Percentiles rank a stretch among this genome's conserved stretches.
Conservation (phyloP, 2,888 invertebrate species). For the Pollenia angustigena region DNA sequence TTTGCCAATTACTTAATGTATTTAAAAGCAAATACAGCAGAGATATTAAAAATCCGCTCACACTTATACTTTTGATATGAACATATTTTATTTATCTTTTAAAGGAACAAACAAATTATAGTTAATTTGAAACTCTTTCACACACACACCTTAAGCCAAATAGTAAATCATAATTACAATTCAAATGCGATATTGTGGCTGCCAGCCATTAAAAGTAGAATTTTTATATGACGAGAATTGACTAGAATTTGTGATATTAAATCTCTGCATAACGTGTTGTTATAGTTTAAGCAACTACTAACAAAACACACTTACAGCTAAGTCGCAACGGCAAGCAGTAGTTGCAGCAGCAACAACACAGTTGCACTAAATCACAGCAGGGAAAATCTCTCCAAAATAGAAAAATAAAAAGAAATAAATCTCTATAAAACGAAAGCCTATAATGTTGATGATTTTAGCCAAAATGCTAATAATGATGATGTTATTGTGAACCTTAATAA, state of each 20-base stretch:
- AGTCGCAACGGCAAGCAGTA: slow-evolving; percentile 29
- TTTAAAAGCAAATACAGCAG: no score
- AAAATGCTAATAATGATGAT: slow-evolving; percentile 7
- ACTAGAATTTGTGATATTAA: slow-evolving; percentile 49
- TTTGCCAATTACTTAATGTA: no score
- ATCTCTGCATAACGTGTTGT: slow-evolving; percentile 48
- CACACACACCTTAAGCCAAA: slow-evolving; percentile 64
- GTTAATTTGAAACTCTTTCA: slow-evolving; percentile 50
- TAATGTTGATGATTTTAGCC: slow-evolving; percentile 7
- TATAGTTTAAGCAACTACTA: slow-evolving; percentile 56
- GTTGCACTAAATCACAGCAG: slow-evolving; percentile 10
- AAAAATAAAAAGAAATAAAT: slow-evolving; percentile 1
- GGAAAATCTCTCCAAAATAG: not conserved
- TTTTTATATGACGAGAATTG: slow-evolving; percentile 45
- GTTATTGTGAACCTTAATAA: not conserved
- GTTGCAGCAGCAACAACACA: slow-evolving; percentile 4
- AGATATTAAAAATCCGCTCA: no score
- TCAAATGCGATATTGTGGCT: slow-evolving; percentile 57
- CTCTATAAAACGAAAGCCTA: not conserved
- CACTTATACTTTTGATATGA: no score
- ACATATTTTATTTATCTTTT: no score
- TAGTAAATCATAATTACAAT: slow-evolving; percentile 68
- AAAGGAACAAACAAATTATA: slow-evolving; percentile 32
- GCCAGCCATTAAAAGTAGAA: slow-evolving; percentile 49
- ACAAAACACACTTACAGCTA: slow-evolving; percentile 63